Evolutionary conservation across 1,140 invertebrate genomes (phyloP), one percentile per base, ranked within the genome.

Genomic region (Drosophila melanogaster): DNA sequence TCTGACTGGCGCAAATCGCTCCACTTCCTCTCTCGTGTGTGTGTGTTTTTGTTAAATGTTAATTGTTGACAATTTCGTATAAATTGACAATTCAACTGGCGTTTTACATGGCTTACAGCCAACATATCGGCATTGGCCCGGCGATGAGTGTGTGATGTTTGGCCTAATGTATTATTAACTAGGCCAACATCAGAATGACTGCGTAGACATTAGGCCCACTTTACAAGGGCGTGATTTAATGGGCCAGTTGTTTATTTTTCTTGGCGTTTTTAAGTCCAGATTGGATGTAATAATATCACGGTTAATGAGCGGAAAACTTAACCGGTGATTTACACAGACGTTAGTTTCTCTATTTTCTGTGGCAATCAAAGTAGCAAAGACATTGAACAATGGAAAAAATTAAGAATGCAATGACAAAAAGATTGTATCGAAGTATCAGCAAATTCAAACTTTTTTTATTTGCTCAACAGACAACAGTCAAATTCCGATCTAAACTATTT

Each of bases 41-140:
- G 58, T 37, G 56, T 38, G 37, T 19, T 44, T 65, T 22, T 77
- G 79, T 83, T 73, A 56, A 72, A 65, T 62, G 67, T 67, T 67
- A 67, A 67, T 65, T 79, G 67, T 62, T 73, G 55, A 75, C 54
- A 81, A 81, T 83, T 81, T 78, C 40, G 70, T 84, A 61, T 87
- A 83, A 87, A 87, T 87, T 87, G 83, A 77, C 83, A 86, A 86
- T 83, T 87, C 75, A 87, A 87, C 70, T 83, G 83, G 66, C 83
- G 65, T 87, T 78, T 81, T 67, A 86, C 81, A 86, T 72, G 74
- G 40, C 38, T 40, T 43, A n/a, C 5, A 50, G 38, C 43, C 57
- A 53, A 50, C 35, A 40, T 60, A 76, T 65, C 55, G 65, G 24
- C 65, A 72, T 79, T 71, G 71, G 66, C 38, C 33, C 38, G 40